These are phyloP conservation scores for Piliocolobus tephrosceles DNA, from an alignment of 2,113 vertebrate genomes.

Conservation along the genomic window DNA sequence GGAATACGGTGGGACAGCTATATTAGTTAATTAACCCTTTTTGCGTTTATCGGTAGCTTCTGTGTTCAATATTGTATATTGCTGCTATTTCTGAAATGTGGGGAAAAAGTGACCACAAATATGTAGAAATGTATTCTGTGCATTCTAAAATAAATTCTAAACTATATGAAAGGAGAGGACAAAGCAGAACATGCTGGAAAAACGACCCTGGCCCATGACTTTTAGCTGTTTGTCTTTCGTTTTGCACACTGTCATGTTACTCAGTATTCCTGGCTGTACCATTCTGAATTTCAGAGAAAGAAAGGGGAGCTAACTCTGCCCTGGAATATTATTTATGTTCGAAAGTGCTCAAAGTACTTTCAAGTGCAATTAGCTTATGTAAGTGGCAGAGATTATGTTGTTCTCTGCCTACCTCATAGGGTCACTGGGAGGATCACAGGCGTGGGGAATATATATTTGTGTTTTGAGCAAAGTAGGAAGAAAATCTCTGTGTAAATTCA, in stretches of 20 bases:
- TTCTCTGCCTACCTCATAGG: neutral
- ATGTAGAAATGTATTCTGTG: neutral
- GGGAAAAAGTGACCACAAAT: too few relatives aligned
- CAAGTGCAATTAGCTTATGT: slow-evolving; percentile 8
- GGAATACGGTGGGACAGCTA: neutral
- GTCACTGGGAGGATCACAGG: neutral
- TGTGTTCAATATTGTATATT: accelerated
- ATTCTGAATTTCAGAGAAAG: slow-evolving; percentile 46
- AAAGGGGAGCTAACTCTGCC: slow-evolving; percentile 41
- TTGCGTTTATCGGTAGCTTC: neutral
- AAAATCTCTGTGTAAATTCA: neutral
- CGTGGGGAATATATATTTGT: neutral
- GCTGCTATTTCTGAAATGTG: neutral
- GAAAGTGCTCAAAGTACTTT: slow-evolving; percentile 41
- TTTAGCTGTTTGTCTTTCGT: neutral
- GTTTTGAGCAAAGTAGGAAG: neutral
- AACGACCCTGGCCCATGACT: neutral
- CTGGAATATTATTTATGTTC: slow-evolving; percentile 57
- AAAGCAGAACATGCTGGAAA: neutral
- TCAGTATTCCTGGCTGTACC: neutral
- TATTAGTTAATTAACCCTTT: neutral
- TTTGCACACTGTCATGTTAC: neutral
- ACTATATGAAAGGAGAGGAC: accelerated
- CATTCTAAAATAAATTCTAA: neutral
- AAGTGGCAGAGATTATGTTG: neutral